Conservation (phyloP, 2,888 invertebrate species). For the Rotaria magnacalcarata region DNA sequence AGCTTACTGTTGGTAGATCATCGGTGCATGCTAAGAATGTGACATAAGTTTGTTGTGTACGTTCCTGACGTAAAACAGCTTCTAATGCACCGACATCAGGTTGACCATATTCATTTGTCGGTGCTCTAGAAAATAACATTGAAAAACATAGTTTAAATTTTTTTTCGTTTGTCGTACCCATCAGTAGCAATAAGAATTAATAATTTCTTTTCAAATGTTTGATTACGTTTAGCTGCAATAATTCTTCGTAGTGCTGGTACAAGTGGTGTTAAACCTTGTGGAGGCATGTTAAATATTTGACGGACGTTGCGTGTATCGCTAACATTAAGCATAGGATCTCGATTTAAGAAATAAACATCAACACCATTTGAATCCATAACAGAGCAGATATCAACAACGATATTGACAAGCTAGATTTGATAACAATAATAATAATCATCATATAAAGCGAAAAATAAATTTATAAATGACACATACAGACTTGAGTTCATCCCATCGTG, state of each 20-base stretch:
- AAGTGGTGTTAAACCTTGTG: constrained; percentile 44
- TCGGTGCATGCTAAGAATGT: constrained; percentile 45
- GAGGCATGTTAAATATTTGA: constrained; percentile 33
- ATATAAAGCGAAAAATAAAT: neutral
- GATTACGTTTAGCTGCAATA: constrained; percentile 15
- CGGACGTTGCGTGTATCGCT: neutral
- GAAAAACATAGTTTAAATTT: no score
- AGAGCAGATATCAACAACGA: constrained; percentile 41
- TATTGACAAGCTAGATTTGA: constrained; percentile 19
- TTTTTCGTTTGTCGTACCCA: neutral
- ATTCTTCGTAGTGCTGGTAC: constrained; percentile 23
- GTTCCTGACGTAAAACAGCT: constrained; percentile 32
- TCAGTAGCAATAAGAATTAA: constrained; percentile 44
- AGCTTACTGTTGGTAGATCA: constrained; percentile 39
- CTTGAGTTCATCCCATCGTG: constrained; percentile 45
- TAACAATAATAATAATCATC: neutral
- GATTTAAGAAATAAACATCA: constrained; percentile 45
- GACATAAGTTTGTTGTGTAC: constrained; percentile 19
- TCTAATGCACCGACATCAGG: constrained; percentile 37
- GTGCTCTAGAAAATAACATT: constrained; percentile 14
- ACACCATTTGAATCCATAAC: constrained; percentile 41
- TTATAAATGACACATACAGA: neutral
- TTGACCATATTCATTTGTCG: constrained; percentile 43
- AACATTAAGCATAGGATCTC: constrained; percentile 37
- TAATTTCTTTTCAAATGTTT: constrained; percentile 37